Evolutionary conservation across 2,797 vertebrate genomes (phyloP).

Genomic region (Rhabdomys pumilio): DNA sequence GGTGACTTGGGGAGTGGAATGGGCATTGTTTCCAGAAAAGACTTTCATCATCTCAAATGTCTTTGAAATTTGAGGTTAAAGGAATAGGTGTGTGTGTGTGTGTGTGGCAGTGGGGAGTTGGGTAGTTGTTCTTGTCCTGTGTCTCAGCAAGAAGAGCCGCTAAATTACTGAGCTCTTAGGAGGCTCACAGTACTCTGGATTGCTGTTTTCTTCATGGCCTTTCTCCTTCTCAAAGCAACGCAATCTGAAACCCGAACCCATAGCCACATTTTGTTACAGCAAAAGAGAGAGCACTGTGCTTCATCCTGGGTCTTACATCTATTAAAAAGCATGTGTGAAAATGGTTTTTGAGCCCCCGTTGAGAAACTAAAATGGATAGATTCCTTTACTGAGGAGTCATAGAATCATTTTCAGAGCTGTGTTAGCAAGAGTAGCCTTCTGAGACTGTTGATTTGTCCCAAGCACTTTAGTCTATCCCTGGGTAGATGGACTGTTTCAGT

Average conservation of each 20-base stretch:
- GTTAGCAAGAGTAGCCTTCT: background rate
- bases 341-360: background rate
- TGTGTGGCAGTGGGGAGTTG: background rate
- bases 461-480: background rate
- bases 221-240: constrained; percentile 34
- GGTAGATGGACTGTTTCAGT: background rate
- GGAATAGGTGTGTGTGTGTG: background rate
- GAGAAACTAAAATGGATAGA: background rate
- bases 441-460: background rate
- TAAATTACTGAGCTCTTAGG: background rate
- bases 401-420: background rate
- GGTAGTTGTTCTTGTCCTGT: background rate
- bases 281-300: background rate
- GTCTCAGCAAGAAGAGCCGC: background rate
- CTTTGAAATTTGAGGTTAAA: constrained; percentile 13
- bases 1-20: background rate
- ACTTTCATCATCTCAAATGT: background rate
- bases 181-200: background rate
- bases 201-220: background rate
- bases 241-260: constrained; percentile 13
- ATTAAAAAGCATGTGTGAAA: background rate
- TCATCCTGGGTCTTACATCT: constrained; percentile 17
- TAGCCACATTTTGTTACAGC: background rate
- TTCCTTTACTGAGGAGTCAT: background rate
- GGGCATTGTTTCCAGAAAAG: background rate